Evolutionary conservation across 1,140 invertebrate species (phyloP), one percentile per base, ranked within the genome.

Genomic region (Apis florea): DNA sequence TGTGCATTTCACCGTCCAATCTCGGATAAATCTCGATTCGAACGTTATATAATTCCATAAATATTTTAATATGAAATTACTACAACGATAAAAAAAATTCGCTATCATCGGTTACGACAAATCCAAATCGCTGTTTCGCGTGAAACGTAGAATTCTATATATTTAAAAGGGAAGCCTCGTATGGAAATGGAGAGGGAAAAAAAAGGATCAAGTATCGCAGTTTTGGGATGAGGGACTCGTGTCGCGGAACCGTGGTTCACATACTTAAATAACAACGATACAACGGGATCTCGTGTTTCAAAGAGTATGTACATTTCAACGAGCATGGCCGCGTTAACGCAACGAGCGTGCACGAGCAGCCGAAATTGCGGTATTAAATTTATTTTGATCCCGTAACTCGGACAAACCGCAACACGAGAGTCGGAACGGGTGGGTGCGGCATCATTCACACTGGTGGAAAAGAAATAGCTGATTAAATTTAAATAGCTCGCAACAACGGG

Each of bases 281-380:
- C 73, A 64, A 11, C 6, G 49, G 59, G 21, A 61, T 79, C 49
- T 79, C 77, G 13, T 31, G 51, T 79, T 53, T 79, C 58, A 73
- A 73, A 79, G 68, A 54, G 58, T 71, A 53, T 72, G 69, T 64
- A 64, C 68, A 56, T 79, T 79, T 73, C 51, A 73, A 63, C 58
- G 24, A 54, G n/a, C 78, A 19, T n/a, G 58, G 19, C 47, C 49
- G 59, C 59, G 70, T 63, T 73, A 73, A 79, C 59, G 59, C 59
- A 70, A 71, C 67, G 56, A 61, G 56, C 47, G 24, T 24, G 17
- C 75, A 24, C 17, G 11, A 21, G 24, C 40, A 54, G 17, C 70
- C 51, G 51, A 73, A 79, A 79, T 79, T 79, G 59, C 58, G 58
- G 69, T 64, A 73, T 79, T 79, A 79, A 79, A 79, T 79, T 79